Evolutionary conservation across 2,797 vertebrate species (phyloP).

Genomic region (Trachurus trachurus): DNA sequence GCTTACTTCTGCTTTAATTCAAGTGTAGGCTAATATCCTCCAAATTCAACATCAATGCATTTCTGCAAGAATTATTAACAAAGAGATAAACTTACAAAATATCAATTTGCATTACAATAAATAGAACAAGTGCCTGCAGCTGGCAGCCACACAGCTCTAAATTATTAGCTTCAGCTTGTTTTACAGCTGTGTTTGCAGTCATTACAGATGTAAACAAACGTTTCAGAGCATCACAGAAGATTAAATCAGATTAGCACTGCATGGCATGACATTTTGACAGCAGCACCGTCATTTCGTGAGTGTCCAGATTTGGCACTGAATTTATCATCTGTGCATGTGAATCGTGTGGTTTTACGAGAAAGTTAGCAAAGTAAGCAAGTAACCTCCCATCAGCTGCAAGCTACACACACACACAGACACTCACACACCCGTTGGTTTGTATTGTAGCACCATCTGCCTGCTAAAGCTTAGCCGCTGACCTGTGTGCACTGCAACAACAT

Average conservation of each 20-base stretch:
- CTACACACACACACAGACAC: too few species aligned
- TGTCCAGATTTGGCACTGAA: background rate
- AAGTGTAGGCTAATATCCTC: background rate
- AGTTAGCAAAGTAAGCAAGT: constrained; percentile 5
- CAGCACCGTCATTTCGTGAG: too few species aligned
- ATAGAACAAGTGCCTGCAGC: background rate
- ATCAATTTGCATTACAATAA: background rate
- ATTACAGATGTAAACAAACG: constrained; percentile 18
- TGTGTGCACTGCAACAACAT: background rate
- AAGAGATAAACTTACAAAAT: background rate
- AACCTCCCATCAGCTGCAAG: background rate
- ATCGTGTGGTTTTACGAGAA: background rate
- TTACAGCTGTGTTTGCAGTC: background rate
- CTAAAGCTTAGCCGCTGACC: background rate
- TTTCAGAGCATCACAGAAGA: background rate
- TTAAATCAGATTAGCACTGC: too few species aligned
- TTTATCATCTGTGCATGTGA: background rate
- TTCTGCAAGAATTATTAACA: background rate
- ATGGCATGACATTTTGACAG: background rate
- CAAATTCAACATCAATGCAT: background rate
- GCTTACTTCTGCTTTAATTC: too few species aligned
- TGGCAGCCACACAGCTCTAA: background rate
- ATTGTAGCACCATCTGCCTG: background rate
- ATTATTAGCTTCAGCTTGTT: background rate
- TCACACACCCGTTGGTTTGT: background rate